phyloP scores from a whole-genome alignment of 2,113 vertebrate genomes.

The Malurus melanocephalus region DNA sequence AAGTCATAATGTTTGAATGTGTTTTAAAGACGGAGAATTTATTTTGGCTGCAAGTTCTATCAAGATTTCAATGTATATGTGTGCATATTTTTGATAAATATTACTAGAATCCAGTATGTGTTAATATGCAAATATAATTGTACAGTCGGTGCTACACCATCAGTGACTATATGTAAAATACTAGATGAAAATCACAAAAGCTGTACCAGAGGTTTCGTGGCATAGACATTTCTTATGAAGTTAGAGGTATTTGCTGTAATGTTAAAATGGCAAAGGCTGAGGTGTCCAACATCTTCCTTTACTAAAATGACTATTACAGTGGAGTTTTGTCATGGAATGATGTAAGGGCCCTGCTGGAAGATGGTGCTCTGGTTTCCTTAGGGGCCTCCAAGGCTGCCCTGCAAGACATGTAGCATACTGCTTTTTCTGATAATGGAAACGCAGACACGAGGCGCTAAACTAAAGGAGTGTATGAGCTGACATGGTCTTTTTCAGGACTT shows the following conservation, averaged over 20 bases:
- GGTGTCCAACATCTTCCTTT: neutral
- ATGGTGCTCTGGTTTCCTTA: neutral
- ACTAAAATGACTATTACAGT: neutral
- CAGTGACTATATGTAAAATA: neutral
- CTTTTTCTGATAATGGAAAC: neutral
- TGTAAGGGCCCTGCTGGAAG: neutral
- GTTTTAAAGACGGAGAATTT: neutral
- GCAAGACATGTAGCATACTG: accelerated
- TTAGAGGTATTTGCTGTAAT: neutral
- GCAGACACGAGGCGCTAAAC: neutral
- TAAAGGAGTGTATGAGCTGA: neutral
- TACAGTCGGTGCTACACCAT: neutral
- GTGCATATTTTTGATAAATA: neutral
- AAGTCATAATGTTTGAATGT: neutral
- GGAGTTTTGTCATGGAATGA: neutral
- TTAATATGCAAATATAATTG: neutral
- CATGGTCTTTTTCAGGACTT: neutral
- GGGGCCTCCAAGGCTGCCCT: neutral
- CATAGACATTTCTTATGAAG: neutral
- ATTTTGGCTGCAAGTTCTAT: neutral
- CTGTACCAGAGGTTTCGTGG: neutral
- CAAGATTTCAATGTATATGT: neutral
- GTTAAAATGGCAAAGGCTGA: neutral
- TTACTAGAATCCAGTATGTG: neutral
- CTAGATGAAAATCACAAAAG: neutral